Conservation (phyloP, 2,113 vertebrate species). For the Psilopsiagon aymara region DNA sequence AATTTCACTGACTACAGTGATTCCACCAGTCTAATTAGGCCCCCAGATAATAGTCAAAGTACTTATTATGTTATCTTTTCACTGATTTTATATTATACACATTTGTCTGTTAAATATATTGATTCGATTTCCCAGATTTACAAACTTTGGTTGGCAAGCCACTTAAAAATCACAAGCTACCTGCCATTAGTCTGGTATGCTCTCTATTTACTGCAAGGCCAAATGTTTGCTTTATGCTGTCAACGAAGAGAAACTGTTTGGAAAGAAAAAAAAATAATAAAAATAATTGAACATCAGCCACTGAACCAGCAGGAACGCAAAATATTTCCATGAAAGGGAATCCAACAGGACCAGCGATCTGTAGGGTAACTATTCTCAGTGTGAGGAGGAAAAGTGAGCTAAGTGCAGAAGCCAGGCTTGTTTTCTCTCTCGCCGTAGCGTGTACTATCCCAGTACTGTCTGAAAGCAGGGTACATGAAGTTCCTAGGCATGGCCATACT, state of each 20-base stretch:
- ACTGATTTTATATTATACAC: conserved; percentile 62
- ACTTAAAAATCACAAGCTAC: conserved; percentile 42
- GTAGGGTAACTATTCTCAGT: conserved; percentile 53
- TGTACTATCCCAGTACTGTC: conserved; percentile 31
- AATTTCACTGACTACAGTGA: conserved; percentile 55
- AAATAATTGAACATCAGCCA: conserved; percentile 47
- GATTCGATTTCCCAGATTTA: conserved; percentile 42
- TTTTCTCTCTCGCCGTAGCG: background rate
- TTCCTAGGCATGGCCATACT: background rate
- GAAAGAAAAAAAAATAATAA: background rate
- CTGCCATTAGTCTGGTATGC: conserved; percentile 18
- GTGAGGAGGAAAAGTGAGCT: conserved; percentile 42
- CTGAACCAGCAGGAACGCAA: conserved; percentile 34
- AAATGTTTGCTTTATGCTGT: conserved; percentile 52
- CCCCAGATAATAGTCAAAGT: conserved; percentile 61
- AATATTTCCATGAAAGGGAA: conserved; percentile 59
- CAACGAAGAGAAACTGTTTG: conserved; percentile 24
- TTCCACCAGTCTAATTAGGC: conserved; percentile 59
- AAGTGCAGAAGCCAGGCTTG: conserved; percentile 53
- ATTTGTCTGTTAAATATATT: conserved; percentile 56
- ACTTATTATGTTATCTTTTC: conserved; percentile 67
- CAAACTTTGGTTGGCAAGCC: background rate
- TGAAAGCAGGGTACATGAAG: conserved; percentile 42
- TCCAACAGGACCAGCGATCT: conserved; percentile 2
- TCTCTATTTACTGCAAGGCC: conserved; percentile 45